These are phyloP conservation scores for Akabosia matsudoensis DNA, from an alignment of 1,140 invertebrate species.

Conservation along the genomic window DNA sequence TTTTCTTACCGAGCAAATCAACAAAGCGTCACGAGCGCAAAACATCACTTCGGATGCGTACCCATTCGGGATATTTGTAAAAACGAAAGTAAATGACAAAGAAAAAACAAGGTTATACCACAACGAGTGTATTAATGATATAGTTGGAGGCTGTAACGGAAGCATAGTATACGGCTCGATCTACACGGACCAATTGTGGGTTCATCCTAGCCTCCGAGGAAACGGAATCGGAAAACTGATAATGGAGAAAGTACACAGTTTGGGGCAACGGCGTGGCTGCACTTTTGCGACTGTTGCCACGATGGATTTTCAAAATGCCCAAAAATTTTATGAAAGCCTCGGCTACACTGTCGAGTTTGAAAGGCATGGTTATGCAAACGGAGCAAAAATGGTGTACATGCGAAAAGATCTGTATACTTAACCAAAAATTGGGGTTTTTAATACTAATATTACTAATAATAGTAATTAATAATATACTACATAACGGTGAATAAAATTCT, in stretches of 20 bases:
- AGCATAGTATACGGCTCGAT: slow-evolving; percentile 33
- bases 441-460: background rate
- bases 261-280: slow-evolving; percentile 28
- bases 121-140: background rate
- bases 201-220: slow-evolving; percentile 8
- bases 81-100: background rate
- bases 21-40: slow-evolving; percentile 25
- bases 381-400: slow-evolving; percentile 22
- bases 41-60: slow-evolving; percentile 3
- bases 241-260: slow-evolving; percentile 34
- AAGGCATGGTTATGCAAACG: slow-evolving; percentile 25
- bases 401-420: slow-evolving; percentile 21
- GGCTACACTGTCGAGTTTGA: slow-evolving; percentile 35
- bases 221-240: slow-evolving; percentile 26
- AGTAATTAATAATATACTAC: background rate
- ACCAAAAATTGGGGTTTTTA: background rate
- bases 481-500: no score
- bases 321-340: slow-evolving; percentile 32
- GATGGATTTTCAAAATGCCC: slow-evolving; percentile 35
- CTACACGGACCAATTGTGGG: slow-evolving; percentile 38
- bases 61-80: slow-evolving; percentile 28
- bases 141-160: slow-evolving; percentile 34
- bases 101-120: background rate
- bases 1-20: slow-evolving; percentile 30
- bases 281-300: slow-evolving; percentile 21